Evolutionary conservation across 1,140 invertebrate species (phyloP).

Genomic region (Papilio dardanus): DNA sequence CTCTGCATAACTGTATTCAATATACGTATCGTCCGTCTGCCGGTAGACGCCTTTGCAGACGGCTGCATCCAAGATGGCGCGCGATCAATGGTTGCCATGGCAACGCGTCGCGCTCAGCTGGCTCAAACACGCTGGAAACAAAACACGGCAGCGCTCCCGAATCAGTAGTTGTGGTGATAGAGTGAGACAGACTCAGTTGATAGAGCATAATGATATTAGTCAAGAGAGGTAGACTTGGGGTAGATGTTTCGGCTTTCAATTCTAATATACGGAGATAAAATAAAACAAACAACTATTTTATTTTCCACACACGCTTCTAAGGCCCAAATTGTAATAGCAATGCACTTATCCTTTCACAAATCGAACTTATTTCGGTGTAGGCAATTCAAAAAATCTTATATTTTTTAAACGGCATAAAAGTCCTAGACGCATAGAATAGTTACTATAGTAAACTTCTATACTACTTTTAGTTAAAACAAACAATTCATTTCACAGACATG

Average conservation of each 20-base stretch:
- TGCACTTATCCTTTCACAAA: background rate
- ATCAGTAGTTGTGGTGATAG: slow-evolving; percentile 42
- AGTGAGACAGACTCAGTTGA: slow-evolving; percentile 46
- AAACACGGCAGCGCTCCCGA: slow-evolving; percentile 53
- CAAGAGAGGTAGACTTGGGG: background rate
- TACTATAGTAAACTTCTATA: background rate
- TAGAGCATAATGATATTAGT: background rate
- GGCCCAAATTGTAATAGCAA: background rate
- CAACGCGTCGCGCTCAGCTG: slow-evolving; percentile 72
- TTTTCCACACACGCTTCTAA: too few species aligned
- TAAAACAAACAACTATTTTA: background rate
- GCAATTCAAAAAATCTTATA: too few species aligned
- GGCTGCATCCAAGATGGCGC: slow-evolving; percentile 75
- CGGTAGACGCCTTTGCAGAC: slow-evolving; percentile 65
- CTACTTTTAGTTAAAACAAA: slow-evolving; percentile 3
- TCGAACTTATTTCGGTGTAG: too few species aligned
- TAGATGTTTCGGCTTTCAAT: background rate
- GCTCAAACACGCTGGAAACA: slow-evolving; percentile 66
- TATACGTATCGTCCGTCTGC: slow-evolving; percentile 48
- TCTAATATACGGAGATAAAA: background rate
- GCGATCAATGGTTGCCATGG: slow-evolving; percentile 77
- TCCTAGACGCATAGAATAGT: too few species aligned
- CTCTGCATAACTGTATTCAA: slow-evolving; percentile 21
- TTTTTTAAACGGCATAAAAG: too few species aligned
- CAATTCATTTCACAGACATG: background rate